Percentiles rank a stretch among this genome's conserved stretches.
Conservation (phyloP, 1,140 invertebrate genomes). For the Brachionus angularis region DNA sequence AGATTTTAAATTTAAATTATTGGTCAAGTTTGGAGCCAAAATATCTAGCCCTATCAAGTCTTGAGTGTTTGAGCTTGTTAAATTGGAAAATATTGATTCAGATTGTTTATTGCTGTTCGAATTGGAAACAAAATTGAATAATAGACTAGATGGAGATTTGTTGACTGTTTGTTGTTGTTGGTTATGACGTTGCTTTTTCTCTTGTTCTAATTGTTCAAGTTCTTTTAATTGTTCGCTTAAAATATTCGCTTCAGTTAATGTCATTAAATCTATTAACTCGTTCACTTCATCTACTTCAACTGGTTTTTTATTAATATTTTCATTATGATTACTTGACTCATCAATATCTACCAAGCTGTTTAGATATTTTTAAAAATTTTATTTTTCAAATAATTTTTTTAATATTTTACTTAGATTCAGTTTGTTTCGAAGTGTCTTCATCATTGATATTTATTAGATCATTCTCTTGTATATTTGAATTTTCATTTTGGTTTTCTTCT, state of each 20-base stretch:
- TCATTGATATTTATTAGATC: background rate
- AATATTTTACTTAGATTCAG: no score
- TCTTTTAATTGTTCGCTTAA: constrained; percentile 33
- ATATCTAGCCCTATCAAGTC: constrained; percentile 3
- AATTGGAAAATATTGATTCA: no score
- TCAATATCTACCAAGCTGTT: no score
- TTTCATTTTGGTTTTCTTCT: background rate
- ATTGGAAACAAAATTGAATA: background rate
- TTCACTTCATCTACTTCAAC: constrained; percentile 26
- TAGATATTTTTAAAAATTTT: no score
- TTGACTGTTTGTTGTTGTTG: constrained; percentile 1
- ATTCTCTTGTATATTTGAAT: background rate
- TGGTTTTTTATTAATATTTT: no score
- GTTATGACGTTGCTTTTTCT: background rate
- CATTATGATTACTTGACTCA: no score
- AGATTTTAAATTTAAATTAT: constrained; percentile 1
- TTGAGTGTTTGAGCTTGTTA: no score
- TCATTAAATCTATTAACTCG: constrained; percentile 35
- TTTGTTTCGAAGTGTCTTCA: background rate
- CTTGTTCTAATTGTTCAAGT: background rate
- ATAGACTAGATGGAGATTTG: background rate
- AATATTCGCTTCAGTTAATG: background rate
- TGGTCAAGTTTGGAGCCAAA: background rate
- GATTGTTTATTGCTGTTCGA: no score
- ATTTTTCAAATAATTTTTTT: no score